Evolutionary conservation across 2,113 vertebrate genomes (phyloP).

Genomic region (Hylia prasina): DNA sequence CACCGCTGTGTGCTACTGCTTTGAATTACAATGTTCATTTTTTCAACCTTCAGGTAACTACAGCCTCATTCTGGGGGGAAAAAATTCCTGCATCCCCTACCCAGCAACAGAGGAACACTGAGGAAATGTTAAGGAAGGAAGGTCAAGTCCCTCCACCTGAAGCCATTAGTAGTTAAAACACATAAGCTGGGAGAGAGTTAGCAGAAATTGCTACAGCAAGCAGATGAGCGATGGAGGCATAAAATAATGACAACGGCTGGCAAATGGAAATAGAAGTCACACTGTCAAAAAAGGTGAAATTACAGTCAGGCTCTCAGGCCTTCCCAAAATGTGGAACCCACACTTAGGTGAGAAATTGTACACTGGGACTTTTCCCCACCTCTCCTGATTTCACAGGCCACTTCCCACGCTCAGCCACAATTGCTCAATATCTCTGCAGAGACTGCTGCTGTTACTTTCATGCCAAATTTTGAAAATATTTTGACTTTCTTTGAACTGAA

Average conservation of each 20-base stretch:
- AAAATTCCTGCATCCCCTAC: not conserved
- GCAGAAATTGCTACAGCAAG: not conserved
- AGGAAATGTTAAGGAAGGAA: not conserved
- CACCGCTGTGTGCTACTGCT: not conserved
- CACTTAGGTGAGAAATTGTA: not conserved
- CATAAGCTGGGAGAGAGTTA: not conserved
- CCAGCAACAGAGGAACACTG: not conserved
- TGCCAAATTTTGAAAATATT: not conserved
- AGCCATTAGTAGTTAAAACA: not conserved
- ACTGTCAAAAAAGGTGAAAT: not conserved
- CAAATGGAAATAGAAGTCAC: not conserved
- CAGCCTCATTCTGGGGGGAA: not conserved
- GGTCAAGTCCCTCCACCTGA: not conserved
- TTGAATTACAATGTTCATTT: conserved; percentile 6
- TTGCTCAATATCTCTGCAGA: not conserved
- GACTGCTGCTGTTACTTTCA: not conserved
- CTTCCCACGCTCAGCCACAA: not conserved
- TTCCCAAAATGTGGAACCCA: not conserved
- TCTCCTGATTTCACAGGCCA: not conserved
- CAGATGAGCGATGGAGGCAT: not conserved
- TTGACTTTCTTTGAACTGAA: not conserved
- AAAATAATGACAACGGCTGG: not conserved
- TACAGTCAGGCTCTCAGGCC: not conserved
- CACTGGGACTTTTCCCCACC: not conserved
- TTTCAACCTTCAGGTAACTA: not conserved